These are phyloP conservation scores for Drosophila falleni DNA, from an alignment of 2,888 invertebrate genomes.

Conservation along the genomic window DNA sequence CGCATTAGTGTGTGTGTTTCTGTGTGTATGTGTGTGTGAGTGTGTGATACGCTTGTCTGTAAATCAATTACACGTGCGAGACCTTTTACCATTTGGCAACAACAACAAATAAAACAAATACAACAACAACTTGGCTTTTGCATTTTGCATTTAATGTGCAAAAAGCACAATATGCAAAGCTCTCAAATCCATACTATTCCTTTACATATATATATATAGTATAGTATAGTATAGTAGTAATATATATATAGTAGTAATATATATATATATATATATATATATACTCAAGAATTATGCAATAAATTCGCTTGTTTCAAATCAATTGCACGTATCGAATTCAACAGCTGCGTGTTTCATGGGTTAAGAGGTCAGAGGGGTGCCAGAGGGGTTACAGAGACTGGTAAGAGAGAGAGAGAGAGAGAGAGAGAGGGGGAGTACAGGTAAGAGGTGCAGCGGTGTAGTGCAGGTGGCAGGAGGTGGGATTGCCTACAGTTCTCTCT, in stretches of 20 bases:
- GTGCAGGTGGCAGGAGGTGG: background rate
- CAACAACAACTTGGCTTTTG: constrained; percentile 15
- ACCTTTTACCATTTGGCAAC: constrained; percentile 54
- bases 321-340: constrained; percentile 26
- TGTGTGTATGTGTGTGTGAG: constrained; percentile 20
- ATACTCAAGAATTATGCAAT: constrained; percentile 2
- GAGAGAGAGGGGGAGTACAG: background rate
- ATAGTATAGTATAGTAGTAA: too few relatives aligned
- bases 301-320: constrained; percentile 27
- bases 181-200: too few relatives aligned
- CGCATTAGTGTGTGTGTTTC: constrained; percentile 21
- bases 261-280: background rate
- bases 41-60: constrained; percentile 46
- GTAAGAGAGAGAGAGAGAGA: background rate
- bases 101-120: constrained; percentile 6
- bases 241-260: background rate
- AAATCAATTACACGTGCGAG: constrained; percentile 72
- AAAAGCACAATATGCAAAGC: constrained; percentile 36
- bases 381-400: background rate
- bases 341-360: background rate
- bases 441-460: background rate
- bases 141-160: constrained; percentile 44
- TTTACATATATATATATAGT: background rate
- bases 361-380: background rate
- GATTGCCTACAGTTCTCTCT: background rate